Conservation (phyloP, 2,113 vertebrate species). For the Haplochromis vanheusdeni region DNA sequence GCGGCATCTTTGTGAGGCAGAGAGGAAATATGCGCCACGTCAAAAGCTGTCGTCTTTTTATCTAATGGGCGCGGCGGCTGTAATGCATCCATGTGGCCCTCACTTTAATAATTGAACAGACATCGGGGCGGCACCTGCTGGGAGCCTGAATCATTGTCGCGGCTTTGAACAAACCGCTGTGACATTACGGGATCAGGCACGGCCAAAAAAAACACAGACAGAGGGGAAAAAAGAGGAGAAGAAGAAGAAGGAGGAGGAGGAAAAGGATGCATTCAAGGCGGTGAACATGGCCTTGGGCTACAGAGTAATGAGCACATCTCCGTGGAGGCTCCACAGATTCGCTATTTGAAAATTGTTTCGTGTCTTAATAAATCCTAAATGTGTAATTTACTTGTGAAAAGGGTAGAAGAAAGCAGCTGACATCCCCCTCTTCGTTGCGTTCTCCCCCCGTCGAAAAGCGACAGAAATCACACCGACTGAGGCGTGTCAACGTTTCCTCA, state of each 20-base stretch:
- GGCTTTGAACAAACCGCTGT: constrained; percentile 87
- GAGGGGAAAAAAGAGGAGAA: constrained; percentile 29
- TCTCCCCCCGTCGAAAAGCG: constrained; percentile 2
- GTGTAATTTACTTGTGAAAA: constrained; percentile 92
- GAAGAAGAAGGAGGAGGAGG: constrained; percentile 31
- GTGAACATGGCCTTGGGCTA: constrained; percentile 86
- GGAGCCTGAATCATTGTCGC: constrained; percentile 84
- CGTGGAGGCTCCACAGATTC: constrained; percentile 81
- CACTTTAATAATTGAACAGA: constrained; percentile 95
- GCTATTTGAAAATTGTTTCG: constrained; percentile 94
- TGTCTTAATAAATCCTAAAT: constrained; percentile 99
- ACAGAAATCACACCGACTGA: background rate
- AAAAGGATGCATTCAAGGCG: constrained; percentile 80
- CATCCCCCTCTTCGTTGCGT: constrained; percentile 64
- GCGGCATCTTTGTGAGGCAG: constrained; percentile 75
- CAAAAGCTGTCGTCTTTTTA: constrained; percentile 80
- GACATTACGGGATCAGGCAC: constrained; percentile 82
- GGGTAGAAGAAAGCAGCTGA: constrained; percentile 85
- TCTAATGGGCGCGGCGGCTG: constrained; percentile 79
- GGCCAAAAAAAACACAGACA: constrained; percentile 77
- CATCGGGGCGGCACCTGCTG: constrained; percentile 89
- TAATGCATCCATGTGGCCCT: constrained; percentile 81
- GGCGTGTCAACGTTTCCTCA: constrained; percentile 36
- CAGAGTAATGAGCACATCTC: constrained; percentile 98
- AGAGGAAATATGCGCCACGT: constrained; percentile 79